These are phyloP conservation scores for Hoplias malabaricus DNA, from an alignment of 2,113 vertebrate genomes.

Conservation along the genomic window DNA sequence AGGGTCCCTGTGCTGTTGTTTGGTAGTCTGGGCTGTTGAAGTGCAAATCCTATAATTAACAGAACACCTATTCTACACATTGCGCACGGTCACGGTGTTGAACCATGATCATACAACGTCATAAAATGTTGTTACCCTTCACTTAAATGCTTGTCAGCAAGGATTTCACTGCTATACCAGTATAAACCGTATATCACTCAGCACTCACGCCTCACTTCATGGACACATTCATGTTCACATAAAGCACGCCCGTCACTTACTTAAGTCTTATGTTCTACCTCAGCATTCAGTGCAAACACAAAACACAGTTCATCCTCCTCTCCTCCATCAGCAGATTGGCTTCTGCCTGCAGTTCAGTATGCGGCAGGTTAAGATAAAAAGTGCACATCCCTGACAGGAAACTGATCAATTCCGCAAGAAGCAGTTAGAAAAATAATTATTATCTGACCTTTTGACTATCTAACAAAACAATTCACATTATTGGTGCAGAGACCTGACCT, in stretches of 20 bases:
- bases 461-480: slow-evolving; percentile 64
- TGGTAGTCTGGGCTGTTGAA: too few species aligned
- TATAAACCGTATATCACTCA: too few species aligned
- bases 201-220: too few species aligned
- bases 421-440: slow-evolving; percentile 57
- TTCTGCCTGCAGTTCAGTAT: slow-evolving; percentile 19
- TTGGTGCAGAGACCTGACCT: slow-evolving; percentile 60
- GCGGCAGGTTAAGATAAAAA: slow-evolving; percentile 31
- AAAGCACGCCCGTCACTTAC: background rate
- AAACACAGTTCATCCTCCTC: background rate
- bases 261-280: background rate
- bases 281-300: background rate
- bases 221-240: background rate
- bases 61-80: too few species aligned
- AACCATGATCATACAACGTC: too few species aligned
- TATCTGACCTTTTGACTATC: slow-evolving; percentile 63
- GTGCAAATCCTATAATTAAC: too few species aligned
- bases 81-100: too few species aligned
- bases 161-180: too few species aligned
- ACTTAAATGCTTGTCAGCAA: too few species aligned
- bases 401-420: slow-evolving; percentile 59
- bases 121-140: too few species aligned
- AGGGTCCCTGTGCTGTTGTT: too few species aligned
- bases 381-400: slow-evolving; percentile 37
- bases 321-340: background rate